Base-by-base conservation (phyloP, 2,113 vertebrate species). In the Hoplias malabaricus region DNA sequence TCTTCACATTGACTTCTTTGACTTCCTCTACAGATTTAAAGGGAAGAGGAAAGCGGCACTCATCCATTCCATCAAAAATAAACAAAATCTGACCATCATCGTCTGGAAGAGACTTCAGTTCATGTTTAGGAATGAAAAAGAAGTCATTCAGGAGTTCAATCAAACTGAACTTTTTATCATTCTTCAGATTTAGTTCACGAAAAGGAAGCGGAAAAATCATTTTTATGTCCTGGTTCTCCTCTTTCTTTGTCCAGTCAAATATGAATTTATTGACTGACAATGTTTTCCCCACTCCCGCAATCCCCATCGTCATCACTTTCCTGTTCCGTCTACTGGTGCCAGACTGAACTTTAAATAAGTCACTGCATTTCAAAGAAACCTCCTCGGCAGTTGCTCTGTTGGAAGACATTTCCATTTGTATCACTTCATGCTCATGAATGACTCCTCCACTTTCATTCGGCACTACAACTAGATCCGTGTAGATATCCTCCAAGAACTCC, bases 61-160 rank as follows among this genome's bases (percentile, higher is more conserved):
- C 59, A 63, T 63, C 59, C 31, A 63, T 31, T 7, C 59, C 59
- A 21, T 63, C 59, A 36, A 63, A 63, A 10, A 63, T 63, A 21
- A 63, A 63, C n/a, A 36, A 21, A 34, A 63, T 33, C 21, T 63
- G 34, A 19, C 59, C 59, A 21, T 63, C 59, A n/a, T 11, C 31
- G 6, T 36, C 59, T 36, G 59, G 59, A 10, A 63, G 31, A 36
- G 16, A 36, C 6, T 63, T 63, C 33, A 63, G 29, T 61, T 19
- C 57, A 61, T 27, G 13, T 0, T 34, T n/a, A 21, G 33, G 21
- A 10, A 19, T 11, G 7, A 63, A 63, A 63, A 21, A 63, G n/a
- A 31, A 63, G 31, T 61, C 5, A 33, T 61, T 61, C 13, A 61
- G 29, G 31, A 63, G 19, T 63, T 63, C 33, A 34, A 36, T 34